Evolutionary conservation across 2,797 vertebrate species (phyloP), one percentile per base, ranked within the genome.

Genomic region (Scarus forsteni): DNA sequence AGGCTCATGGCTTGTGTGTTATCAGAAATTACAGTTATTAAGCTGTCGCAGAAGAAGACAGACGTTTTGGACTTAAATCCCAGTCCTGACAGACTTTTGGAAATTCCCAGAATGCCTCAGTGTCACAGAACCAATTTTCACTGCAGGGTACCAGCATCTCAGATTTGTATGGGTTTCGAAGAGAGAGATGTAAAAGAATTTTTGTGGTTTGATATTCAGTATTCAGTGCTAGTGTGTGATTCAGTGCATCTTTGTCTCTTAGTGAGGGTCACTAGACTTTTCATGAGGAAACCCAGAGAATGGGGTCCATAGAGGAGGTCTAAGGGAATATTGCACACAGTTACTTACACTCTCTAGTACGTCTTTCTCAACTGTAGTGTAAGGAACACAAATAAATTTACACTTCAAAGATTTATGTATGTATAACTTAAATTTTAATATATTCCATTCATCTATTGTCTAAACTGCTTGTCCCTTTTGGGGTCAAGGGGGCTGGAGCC

Each of bases 21-120:
- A 80, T 85, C 77, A 81, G 73, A 88, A 65, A 78, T 79, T 65
- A 57, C 72, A 72, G 68, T 64, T 66, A 77, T 84, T 79, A 70
- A 86, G 80, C 59, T 81, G 73, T 86, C 75, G 70, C 55, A 76
- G 67, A 57, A 45, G 67, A 77, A 86, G 81, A 75, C 67, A 80
- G 67, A 80, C 57, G 0, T 52, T 57, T 69, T 72, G 65, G 65
- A 79, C 55, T 64, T 43, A 82, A 75, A 77, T 87, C 79, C 67
- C 66, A 63, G 51, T 74, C 57, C 9, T 73, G 46, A 60, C 77
- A 80, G 73, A 81, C 39, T 70, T 73, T 44, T 27, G 40, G 59
- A 74, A 74, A 58, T 53, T 74, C 64, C 54, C 79, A 77, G 68
- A 80, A 73, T 68, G 67, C 52, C 42, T 51, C 43, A 44, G 70